Conservation (phyloP, 2,113 vertebrate species). For the Casuarius casuarius region DNA sequence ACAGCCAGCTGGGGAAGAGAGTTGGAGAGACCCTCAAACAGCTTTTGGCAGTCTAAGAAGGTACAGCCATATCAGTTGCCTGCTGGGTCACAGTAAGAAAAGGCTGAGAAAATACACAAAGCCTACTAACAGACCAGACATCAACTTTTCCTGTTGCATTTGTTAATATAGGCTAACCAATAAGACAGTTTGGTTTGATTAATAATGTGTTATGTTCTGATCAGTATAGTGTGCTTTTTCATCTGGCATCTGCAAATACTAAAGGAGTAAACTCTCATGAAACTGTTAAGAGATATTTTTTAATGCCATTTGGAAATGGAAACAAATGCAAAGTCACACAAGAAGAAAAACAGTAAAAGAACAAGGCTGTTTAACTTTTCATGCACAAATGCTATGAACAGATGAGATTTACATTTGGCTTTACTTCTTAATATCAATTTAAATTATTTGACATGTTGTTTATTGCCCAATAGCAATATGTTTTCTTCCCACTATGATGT, state of each 20-base stretch:
- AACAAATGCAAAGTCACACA: not conserved
- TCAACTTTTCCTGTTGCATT: not conserved
- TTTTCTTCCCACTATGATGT: not conserved
- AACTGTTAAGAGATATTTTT: not conserved
- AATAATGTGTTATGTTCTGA: not conserved
- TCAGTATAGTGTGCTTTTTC: not conserved
- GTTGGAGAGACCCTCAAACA: not conserved
- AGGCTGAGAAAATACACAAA: not conserved
- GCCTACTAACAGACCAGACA: not conserved
- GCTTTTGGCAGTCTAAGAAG: not conserved
- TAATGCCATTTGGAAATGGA: not conserved
- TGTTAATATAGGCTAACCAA: not conserved
- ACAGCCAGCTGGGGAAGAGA: not conserved
- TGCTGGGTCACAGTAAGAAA: not conserved
- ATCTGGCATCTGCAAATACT: not conserved
- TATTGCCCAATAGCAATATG: not conserved
- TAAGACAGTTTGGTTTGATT: not conserved
- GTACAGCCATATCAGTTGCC: rapidly evolving
- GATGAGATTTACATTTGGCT: not conserved
- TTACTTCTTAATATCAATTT: not conserved
- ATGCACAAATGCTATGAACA: not conserved
- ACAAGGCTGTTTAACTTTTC: not conserved
- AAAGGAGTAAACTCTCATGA: not conserved
- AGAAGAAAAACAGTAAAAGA: not conserved
- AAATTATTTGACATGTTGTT: not conserved